Conservation (phyloP, 2,797 vertebrate species). For the Anguilla pacifica region DNA sequence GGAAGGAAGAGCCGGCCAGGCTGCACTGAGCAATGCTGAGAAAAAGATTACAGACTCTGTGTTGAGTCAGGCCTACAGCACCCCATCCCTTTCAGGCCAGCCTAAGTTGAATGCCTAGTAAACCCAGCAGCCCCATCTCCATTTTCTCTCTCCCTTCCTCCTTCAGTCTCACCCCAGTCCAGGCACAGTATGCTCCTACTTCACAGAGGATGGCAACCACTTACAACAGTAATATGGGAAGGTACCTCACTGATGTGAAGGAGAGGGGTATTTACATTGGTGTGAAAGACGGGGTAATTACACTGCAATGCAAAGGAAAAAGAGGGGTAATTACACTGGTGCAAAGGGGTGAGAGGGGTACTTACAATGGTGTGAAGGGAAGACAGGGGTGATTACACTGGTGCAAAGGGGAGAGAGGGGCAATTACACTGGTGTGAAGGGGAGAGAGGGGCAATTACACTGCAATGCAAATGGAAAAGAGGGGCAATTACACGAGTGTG, state of each 20-base stretch:
- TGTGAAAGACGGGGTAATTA: background rate
- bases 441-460: too few species aligned
- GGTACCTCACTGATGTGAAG: background rate
- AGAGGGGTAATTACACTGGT: too few species aligned
- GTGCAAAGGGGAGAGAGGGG: background rate
- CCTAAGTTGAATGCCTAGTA: background rate
- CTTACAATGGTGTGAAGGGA: too few species aligned
- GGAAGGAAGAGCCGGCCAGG: background rate
- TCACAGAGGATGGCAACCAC: conserved; percentile 9
- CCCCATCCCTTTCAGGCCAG: background rate
- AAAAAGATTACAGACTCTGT: background rate
- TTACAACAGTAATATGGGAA: background rate
- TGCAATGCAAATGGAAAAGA: too few species aligned
- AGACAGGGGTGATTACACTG: background rate
- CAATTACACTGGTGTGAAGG: too few species aligned
- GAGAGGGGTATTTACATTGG: background rate
- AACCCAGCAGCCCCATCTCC: background rate
- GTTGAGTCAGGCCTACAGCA: background rate
- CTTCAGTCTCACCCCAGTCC: background rate
- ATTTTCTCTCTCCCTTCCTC: background rate
- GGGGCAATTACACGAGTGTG: too few species aligned
- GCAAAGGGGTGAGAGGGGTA: too few species aligned
- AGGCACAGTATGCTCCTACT: background rate
- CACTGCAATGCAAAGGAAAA: background rate
- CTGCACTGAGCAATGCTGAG: background rate